These are phyloP conservation scores for Apamea crenata DNA, from an alignment of 2,888 invertebrate species.

Conservation along the genomic window DNA sequence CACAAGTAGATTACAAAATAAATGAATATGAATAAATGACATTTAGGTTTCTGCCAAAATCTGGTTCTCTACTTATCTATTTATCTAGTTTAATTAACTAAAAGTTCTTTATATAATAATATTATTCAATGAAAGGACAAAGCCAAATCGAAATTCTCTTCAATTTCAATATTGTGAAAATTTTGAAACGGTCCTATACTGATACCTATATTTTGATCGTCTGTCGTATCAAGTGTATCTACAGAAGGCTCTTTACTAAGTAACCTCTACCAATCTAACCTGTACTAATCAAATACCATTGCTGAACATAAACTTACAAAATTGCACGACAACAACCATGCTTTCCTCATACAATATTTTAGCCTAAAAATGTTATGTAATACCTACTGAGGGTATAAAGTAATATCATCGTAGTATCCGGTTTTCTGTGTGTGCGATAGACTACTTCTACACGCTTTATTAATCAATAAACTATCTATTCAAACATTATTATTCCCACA, in stretches of 20 bases:
- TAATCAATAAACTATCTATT: not conserved
- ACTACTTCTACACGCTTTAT: not conserved
- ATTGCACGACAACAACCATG: not conserved
- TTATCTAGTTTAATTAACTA: not conserved
- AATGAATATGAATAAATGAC: not conserved
- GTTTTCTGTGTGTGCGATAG: not conserved
- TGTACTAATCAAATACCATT: not conserved
- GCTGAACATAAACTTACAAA: not conserved
- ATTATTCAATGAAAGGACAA: not conserved
- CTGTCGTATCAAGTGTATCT: not conserved
- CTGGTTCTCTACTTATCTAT: too few relatives aligned
- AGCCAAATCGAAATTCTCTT: not conserved
- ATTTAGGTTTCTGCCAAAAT: not conserved
- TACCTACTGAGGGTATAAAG: not conserved
- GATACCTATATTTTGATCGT: not conserved
- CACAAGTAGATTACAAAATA: too few relatives aligned
- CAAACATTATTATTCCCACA: not conserved
- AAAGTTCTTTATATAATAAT: not conserved
- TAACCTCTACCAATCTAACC: not conserved
- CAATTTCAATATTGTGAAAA: not conserved
- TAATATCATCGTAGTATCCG: not conserved
- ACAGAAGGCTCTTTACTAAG: not conserved
- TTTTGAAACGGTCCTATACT: not conserved
- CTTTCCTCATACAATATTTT: not conserved
- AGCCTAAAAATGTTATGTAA: not conserved